Base-by-base conservation (phyloP, 2,888 invertebrate genomes). In the Macrophya alboannulata region DNA sequence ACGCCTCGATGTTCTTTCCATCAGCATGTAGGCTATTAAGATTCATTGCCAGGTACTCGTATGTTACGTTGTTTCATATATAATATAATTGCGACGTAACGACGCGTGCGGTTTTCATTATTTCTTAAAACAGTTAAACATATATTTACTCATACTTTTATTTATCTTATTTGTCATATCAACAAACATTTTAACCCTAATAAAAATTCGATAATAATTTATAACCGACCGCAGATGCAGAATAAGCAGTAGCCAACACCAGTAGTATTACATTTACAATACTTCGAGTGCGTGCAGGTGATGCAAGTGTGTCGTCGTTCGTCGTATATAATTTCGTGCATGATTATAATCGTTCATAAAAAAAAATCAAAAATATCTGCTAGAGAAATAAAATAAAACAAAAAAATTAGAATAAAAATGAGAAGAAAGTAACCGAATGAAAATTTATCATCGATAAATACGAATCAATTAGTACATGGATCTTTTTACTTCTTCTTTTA, bases 21-120 rank as follows among this genome's bases (percentile, higher is more conserved):
- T 84, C 85, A 59, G 85, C 85, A 85, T 84, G 85, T 85, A 85
- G 83, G n/a, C 62, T 84, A 72, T 83, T 85, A 45, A 84, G 85
- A 48, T 83, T 85, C 82, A 72, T 85, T 31, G 85, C 71, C 77
- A 85, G 85, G 85, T 85, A 82, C 21, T 45, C 37, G 21, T 51
- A 21, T 21, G 62, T 82, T 65, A 17, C 62, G 25, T 31, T 31
- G 62, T 62, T 37, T 31, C 4, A 62, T 82, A 62, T 82, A 31
- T 31, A 31, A 31, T 31, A 31, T 15, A n/a, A 37, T 59, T 25
- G n/a, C 45, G 15, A 55, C 40, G 3, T 72, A 43, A 43, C 72
- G 0, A 72, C 4, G 40, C 12, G n/a, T n/a, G 43, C 43, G 40
- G n/a, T 17, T 72, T 15, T 5, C 5, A 72, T 31, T 21, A 72